Evolutionary conservation across 2,797 vertebrate species (phyloP).

Genomic region (Phyllotis vaccarum): DNA sequence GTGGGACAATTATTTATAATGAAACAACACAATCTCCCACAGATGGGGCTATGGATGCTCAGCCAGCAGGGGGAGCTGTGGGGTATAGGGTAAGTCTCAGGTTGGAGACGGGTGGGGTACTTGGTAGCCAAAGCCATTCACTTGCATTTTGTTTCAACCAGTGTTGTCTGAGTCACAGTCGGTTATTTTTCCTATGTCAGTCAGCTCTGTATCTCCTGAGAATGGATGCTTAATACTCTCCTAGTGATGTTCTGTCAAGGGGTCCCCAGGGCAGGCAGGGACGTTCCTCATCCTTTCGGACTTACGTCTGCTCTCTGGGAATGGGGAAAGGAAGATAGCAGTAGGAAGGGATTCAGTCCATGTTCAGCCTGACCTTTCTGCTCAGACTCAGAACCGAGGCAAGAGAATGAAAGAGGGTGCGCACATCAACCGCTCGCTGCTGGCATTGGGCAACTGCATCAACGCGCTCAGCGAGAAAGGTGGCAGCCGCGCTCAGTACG

Average conservation of each 20-base stretch:
- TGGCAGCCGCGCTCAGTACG: slow-evolving; percentile 89
- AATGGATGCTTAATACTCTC: background rate
- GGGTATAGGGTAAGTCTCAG: background rate
- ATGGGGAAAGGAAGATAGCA: too few relatives aligned
- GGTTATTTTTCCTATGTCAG: background rate
- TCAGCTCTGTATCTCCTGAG: background rate
- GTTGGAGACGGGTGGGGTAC: background rate
- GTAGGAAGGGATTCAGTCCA: background rate
- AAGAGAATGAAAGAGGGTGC: slow-evolving; percentile 93
- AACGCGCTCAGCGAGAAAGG: slow-evolving; percentile 94
- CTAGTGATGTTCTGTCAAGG: too few relatives aligned
- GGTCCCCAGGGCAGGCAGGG: background rate
- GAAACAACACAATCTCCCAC: too few relatives aligned
- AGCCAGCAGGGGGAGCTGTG: too few relatives aligned
- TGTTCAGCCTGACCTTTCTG: background rate
- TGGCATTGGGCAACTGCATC: slow-evolving; percentile 96
- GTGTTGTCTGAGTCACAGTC: background rate
- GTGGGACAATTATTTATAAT: too few relatives aligned
- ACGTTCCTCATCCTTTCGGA: accelerated
- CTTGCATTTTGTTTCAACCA: background rate
- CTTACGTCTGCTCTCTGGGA: too few relatives aligned
- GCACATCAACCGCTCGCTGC: slow-evolving; percentile 95
- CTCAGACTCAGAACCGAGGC: slow-evolving; percentile 85
- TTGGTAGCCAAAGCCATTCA: background rate
- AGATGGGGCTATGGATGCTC: background rate